Conservation (phyloP, 2,113 vertebrate genomes). For the Proteles cristata region DNA sequence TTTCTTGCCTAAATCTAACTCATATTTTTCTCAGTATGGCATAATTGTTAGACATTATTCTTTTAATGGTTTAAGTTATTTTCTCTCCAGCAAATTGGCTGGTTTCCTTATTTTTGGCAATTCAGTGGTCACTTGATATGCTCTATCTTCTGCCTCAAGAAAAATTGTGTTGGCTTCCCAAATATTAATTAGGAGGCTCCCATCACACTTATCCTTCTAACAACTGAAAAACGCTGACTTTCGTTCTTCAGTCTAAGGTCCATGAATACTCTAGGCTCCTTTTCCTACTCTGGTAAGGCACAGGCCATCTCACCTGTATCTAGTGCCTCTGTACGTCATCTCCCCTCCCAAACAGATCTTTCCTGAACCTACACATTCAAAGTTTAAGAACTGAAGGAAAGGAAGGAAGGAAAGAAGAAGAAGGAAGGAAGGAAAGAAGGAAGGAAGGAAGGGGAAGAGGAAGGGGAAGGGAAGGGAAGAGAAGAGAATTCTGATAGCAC, state of each 20-base stretch:
- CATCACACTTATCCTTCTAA: background rate
- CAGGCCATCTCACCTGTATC: background rate
- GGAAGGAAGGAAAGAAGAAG: too few relatives aligned
- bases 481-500: background rate
- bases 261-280: background rate
- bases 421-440: background rate
- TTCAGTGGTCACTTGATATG: constrained; percentile 9
- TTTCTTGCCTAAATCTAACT: background rate
- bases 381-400: background rate
- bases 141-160: background rate
- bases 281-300: background rate
- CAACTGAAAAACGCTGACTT: background rate
- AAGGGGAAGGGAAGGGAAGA: background rate
- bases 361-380: background rate
- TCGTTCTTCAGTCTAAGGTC: background rate
- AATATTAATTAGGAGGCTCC: background rate
- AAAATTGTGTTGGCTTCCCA: background rate
- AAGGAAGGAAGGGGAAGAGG: too few relatives aligned
- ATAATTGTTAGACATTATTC: background rate
- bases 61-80: background rate
- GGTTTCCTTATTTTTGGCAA: background rate
- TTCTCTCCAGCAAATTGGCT: background rate
- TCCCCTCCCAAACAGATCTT: background rate
- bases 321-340: background rate
- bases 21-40: background rate